These are phyloP conservation scores for Chiridota heheva DNA, from an alignment of 35 echinoderm and acorn worm species.

Conservation along the genomic window DNA sequence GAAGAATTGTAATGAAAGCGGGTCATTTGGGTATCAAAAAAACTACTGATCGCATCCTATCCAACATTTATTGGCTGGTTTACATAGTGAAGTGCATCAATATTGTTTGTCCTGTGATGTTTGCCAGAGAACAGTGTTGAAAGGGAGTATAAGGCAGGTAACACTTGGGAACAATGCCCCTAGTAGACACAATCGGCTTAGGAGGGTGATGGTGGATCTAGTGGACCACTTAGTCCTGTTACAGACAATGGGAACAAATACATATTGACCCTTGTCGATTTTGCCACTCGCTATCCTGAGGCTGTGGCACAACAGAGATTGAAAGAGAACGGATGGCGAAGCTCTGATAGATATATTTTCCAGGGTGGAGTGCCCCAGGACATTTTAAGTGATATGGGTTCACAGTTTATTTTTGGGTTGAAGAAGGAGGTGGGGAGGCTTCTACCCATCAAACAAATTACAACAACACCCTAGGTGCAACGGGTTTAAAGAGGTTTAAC, in stretches of 20 bases:
- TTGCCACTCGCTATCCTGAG: constrained; percentile 48
- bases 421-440: constrained; percentile 24
- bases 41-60: background rate
- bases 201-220: constrained; percentile 35
- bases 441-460: constrained; percentile 17
- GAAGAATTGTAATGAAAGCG: no score
- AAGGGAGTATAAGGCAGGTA: constrained; percentile 16
- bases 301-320: constrained; percentile 40
- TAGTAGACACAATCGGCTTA: constrained; percentile 53
- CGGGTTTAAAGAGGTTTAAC: constrained; percentile 32
- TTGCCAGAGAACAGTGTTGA: constrained; percentile 44
- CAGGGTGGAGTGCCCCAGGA: constrained; percentile 24
- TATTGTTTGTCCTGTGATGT: constrained; percentile 48
- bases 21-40: constrained; percentile 58
- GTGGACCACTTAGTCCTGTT: constrained; percentile 50
- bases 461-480: constrained; percentile 44
- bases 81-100: constrained; percentile 17
- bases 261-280: constrained; percentile 54
- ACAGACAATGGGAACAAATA: constrained; percentile 39
- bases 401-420: constrained; percentile 17
- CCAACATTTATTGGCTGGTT: constrained; percentile 54
- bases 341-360: constrained; percentile 47
- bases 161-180: constrained; percentile 41
- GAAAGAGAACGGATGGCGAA: constrained; percentile 53
- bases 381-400: background rate